Evolutionary conservation across 2,888 invertebrate species (phyloP).

Genomic region (Gastracanthus pulcherrimus): DNA sequence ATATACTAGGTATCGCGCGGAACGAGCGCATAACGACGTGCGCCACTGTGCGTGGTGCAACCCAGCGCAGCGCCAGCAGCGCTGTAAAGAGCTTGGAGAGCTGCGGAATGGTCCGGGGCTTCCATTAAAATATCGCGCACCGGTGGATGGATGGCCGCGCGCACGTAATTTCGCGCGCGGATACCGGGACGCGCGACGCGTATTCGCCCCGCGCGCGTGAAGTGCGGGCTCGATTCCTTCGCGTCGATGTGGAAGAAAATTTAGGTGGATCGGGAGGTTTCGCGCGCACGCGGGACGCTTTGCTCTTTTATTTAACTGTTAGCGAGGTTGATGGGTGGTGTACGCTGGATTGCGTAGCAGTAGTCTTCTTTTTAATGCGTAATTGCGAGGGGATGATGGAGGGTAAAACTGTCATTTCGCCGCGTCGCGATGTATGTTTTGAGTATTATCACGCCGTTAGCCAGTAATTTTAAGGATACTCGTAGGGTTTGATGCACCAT

Average conservation of each 20-base stretch:
- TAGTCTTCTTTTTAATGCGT: conserved; percentile 11
- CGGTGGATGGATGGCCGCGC: conserved; percentile 32
- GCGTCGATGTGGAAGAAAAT: no score
- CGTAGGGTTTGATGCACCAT: no score
- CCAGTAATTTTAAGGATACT: not conserved
- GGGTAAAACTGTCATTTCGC: not conserved
- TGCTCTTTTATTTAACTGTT: not conserved
- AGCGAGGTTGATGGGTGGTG: conserved; percentile 4
- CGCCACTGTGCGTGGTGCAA: conserved; percentile 20
- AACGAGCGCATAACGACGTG: conserved; percentile 49
- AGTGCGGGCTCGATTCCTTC: no score
- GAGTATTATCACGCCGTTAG: conserved; percentile 4
- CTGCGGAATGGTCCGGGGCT: conserved; percentile 38
- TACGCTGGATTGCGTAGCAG: not conserved
- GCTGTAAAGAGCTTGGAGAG: conserved; percentile 35
- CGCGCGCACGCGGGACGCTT: not conserved
- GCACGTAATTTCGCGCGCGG: not conserved
- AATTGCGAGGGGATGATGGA: not conserved
- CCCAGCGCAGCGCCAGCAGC: conserved; percentile 1
- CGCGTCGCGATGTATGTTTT: not conserved
- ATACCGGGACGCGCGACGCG: not conserved
- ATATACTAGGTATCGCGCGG: conserved; percentile 34
- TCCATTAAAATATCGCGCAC: conserved; percentile 53
- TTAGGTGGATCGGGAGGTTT: not conserved
- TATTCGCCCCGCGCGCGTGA: not conserved